Evolutionary conservation across 1,140 invertebrate genomes (phyloP).

Genomic region (Hylaeus volcanicus): DNA sequence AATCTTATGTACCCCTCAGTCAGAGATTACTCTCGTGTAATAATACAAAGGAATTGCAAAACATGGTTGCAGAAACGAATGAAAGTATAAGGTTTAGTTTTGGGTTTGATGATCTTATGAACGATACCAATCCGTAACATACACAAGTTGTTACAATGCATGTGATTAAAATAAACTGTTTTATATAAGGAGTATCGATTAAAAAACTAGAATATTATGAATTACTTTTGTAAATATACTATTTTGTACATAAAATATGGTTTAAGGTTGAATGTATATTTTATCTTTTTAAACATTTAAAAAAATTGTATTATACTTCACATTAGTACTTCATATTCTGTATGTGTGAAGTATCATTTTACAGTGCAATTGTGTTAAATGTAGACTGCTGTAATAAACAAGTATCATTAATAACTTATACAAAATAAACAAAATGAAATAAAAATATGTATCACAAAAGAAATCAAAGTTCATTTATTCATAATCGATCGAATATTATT

Average conservation of each 20-base stretch:
- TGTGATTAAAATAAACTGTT: background rate
- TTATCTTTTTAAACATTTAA: background rate
- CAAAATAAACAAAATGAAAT: background rate
- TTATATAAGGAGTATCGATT: background rate
- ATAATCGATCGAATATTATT: background rate
- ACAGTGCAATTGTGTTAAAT: background rate
- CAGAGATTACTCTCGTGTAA: conserved; percentile 60
- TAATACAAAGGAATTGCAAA: conserved; percentile 5
- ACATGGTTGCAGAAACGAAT: background rate
- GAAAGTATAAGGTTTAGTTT: conserved; percentile 38
- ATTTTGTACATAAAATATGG: background rate
- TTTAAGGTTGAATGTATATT: background rate
- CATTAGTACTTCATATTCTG: background rate
- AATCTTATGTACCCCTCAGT: conserved; percentile 69
- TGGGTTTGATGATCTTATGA: conserved; percentile 61
- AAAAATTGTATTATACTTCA: background rate
- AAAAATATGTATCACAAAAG: background rate
- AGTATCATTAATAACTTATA: too few species aligned
- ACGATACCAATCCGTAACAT: conserved; percentile 45
- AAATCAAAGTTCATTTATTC: background rate
- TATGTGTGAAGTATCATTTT: background rate
- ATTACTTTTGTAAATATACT: conserved; percentile 4
- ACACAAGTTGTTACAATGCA: background rate
- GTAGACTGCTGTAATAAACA: too few species aligned
- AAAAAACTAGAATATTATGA: conserved; percentile 5